Evolutionary conservation across 2,888 invertebrate species (phyloP), one percentile per base, ranked within the genome.

Genomic region (Asteroscopus sphinx): DNA sequence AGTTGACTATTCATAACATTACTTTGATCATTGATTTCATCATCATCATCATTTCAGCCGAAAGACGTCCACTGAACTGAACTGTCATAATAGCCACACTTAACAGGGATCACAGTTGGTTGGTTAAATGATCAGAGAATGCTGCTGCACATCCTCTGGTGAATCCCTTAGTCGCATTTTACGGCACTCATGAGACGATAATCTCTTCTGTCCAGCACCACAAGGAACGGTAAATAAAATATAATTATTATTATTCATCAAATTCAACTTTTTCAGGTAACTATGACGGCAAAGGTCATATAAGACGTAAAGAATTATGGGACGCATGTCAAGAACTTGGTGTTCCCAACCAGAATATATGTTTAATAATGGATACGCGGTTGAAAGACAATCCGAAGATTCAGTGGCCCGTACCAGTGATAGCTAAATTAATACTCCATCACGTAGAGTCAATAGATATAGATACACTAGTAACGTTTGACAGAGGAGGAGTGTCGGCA

Each of bases 381-480:
- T 92, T 98, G 80, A 96, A 95, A 51, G 99, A 99, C 88, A 95
- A 96, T 81, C 97, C 97, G 28, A 95, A 95, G 69, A 92, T 94
- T n/a, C 95, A 95, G 58, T 99, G 99, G 99, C 84, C 96, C 94
- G 83, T 95, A 2, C 85, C 89, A 0, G 88, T 94, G 3, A 78
- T 93, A 56, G 90, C 94, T n/a, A 92, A 93, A 55, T 69, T 94
- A 44, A 83, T 94, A 57, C 87, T 89, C 26, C 91, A 92, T 65
- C 95, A 96, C 57, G 90, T 98, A 33, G 97, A 97, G 87, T 94
- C 95, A 55, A 95, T 97, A 77, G 96, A 96, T 78, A 97, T 98
- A 80, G 96, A 98, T 82, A 97, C 97, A 1, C 94, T 99, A 48
- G 96, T 99, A 51, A 98, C 99, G 12, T 99, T 99, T 94, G 99